Percentiles rank a stretch among this genome's conserved stretches.
phyloP scores from a whole-genome alignment of 1,140 invertebrate genomes.

The Caenorhabditis brenneri region DNA sequence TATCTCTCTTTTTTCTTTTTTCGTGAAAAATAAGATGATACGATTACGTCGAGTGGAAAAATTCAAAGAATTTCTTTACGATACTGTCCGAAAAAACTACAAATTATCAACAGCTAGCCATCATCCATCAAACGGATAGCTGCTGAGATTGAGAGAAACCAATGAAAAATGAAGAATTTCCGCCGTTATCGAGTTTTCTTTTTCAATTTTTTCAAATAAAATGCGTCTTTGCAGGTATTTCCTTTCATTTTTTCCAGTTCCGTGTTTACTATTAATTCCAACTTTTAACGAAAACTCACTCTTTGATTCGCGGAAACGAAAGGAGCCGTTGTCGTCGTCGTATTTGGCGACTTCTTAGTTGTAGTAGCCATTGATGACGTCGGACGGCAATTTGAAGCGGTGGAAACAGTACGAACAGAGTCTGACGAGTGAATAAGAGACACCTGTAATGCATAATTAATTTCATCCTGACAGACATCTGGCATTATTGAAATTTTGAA shows the following conservation, averaged over 20 bases:
- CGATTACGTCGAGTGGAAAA: background rate
- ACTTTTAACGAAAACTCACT: background rate
- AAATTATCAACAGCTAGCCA: slow-evolving; percentile 22
- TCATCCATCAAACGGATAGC: slow-evolving; percentile 31
- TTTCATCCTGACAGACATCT: background rate
- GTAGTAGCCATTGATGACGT: background rate
- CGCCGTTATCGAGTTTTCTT: slow-evolving; percentile 34
- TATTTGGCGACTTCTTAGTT: background rate
- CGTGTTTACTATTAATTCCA: too few relatives aligned
- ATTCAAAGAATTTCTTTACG: slow-evolving; percentile 34
- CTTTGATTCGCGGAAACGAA: background rate
- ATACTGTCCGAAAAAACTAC: slow-evolving; percentile 18
- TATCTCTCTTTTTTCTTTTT: too few relatives aligned
- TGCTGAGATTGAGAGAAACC: background rate
- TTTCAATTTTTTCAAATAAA: slow-evolving; percentile 17
- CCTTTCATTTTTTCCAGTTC: background rate
- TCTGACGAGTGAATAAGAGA: slow-evolving; percentile 22
- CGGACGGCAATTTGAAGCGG: background rate
- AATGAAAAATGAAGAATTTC: background rate
- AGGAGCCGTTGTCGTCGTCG: background rate
- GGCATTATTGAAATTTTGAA: too few relatives aligned
- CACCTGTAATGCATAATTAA: background rate
- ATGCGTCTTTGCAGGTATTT: background rate
- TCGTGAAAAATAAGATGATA: background rate
- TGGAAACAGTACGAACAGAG: slow-evolving; percentile 18